A percentile compares a stretch with the other conserved stretches of the same genome.
Evolutionary conservation across 2,113 vertebrate genomes (phyloP).

Genomic region (Pangasianodon hypophthalmus): DNA sequence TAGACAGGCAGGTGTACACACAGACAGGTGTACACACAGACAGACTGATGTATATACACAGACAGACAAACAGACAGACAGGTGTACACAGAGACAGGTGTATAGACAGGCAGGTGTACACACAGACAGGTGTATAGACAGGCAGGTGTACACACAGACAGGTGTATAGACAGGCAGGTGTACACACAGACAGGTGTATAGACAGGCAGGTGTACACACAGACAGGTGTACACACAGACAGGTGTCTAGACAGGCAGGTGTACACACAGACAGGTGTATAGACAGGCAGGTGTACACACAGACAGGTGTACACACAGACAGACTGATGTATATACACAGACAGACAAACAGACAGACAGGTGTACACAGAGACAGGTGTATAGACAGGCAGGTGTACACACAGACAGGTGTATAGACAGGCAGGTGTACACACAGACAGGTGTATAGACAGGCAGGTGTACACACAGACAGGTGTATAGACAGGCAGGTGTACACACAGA

Average conservation of each 20-base stretch:
- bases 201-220: too few relatives aligned
- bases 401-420: background rate
- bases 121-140: background rate
- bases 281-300: background rate
- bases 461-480: too few relatives aligned
- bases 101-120: too few relatives aligned
- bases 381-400: background rate
- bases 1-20: background rate
- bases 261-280: background rate
- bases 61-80: too few relatives aligned
- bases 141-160: background rate
- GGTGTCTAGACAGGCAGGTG: background rate
- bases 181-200: too few relatives aligned
- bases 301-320: background rate
- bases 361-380: background rate
- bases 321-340: background rate
- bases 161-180: background rate
- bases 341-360: background rate
- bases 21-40: too few relatives aligned
- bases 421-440: too few relatives aligned
- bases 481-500: background rate
- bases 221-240: too few relatives aligned
- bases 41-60: too few relatives aligned
- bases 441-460: too few relatives aligned
- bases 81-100: too few relatives aligned